phyloP scores from a whole-genome alignment of 2,888 invertebrate genomes.

The Caenorhabditis japonica region DNA sequence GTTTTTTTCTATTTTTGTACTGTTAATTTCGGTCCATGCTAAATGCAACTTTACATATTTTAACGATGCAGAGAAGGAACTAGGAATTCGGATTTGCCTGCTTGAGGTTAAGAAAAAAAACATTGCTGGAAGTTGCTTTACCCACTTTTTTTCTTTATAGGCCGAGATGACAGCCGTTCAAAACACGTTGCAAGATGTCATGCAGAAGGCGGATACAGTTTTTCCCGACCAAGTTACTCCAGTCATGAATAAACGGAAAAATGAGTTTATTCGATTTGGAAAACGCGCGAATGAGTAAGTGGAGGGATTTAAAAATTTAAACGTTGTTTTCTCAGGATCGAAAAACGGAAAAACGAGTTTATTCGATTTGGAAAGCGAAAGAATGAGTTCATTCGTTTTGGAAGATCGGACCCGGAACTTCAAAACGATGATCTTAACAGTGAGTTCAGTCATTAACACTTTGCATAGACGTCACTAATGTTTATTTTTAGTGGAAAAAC shows the following conservation, averaged over 20 bases:
- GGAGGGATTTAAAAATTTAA: no score
- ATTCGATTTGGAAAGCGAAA: conserved; percentile 57
- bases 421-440: no score
- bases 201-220: conserved; percentile 55
- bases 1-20: conserved; percentile 29
- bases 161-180: conserved; percentile 57
- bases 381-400: no score
- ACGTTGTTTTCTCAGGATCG: conserved; percentile 38
- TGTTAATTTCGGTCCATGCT: conserved; percentile 37
- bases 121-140: background rate
- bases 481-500: no score
- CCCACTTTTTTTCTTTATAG: conserved; percentile 54
- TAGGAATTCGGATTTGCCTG: conserved; percentile 55
- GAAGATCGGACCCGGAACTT: no score
- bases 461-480: no score
- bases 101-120: conserved; percentile 59
- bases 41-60: conserved; percentile 54
- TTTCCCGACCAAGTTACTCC: conserved; percentile 27
- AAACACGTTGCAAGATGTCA: conserved; percentile 64
- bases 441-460: no score
- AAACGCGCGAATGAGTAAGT: conserved; percentile 56
- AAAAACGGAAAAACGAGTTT: conserved; percentile 64
- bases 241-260: conserved; percentile 59
- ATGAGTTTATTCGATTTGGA: conserved; percentile 69
- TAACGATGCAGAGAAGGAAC: conserved; percentile 39